Evolutionary conservation across 2,797 vertebrate species (phyloP).

Genomic region (Apogon talboti): DNA sequence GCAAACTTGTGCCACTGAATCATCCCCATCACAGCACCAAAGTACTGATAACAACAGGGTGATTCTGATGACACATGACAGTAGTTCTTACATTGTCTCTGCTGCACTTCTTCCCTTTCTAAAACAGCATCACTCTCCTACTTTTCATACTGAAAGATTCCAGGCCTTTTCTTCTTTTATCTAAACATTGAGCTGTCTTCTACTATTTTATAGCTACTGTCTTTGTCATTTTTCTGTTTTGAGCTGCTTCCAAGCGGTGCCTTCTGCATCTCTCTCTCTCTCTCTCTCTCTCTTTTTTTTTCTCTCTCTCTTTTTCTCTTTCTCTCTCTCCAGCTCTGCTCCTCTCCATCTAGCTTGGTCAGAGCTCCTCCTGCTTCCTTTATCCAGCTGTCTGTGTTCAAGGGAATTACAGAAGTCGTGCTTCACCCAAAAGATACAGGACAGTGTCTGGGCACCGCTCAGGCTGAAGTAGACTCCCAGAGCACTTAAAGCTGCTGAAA

Average conservation of each 20-base stretch:
- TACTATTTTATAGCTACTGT: slow-evolving; percentile 37
- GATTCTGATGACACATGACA: slow-evolving; percentile 78
- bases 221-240: slow-evolving; percentile 33
- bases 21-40: slow-evolving; percentile 61
- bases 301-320: slow-evolving; percentile 2
- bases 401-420: slow-evolving; percentile 66
- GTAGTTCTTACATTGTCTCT: slow-evolving; percentile 64
- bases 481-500: slow-evolving; percentile 67
- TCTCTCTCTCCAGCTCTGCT: slow-evolving; percentile 6
- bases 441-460: slow-evolving; percentile 56
- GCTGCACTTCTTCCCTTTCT: slow-evolving; percentile 41
- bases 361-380: slow-evolving; percentile 48
- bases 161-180: slow-evolving; percentile 32
- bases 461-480: slow-evolving; percentile 50
- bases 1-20: slow-evolving; percentile 64
- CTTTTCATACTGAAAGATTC: slow-evolving; percentile 37
- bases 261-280: slow-evolving; percentile 10
- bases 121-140: slow-evolving; percentile 46
- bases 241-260: slow-evolving; percentile 33
- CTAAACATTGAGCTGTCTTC: slow-evolving; percentile 46
- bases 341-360: slow-evolving; percentile 28
- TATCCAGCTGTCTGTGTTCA: slow-evolving; percentile 56
- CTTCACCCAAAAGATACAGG: slow-evolving; percentile 57
- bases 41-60: slow-evolving; percentile 67
- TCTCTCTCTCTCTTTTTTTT: slow-evolving; percentile 14